Evolutionary conservation across 2,888 invertebrate genomes (phyloP).

Genomic region (Andrena chrysosceles): DNA sequence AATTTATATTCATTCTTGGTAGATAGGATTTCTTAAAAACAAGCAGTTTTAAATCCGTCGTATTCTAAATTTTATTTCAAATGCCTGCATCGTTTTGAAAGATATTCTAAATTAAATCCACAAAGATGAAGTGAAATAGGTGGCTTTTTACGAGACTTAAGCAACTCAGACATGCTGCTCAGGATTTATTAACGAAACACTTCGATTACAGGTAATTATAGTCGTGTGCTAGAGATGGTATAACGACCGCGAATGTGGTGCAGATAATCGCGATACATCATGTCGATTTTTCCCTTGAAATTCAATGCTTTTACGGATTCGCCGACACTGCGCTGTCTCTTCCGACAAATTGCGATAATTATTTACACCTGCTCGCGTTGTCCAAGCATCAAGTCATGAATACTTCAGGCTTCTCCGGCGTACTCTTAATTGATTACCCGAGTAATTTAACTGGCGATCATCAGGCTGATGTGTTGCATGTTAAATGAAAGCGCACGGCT

Average conservation of each 20-base stretch:
- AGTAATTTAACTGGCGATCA: conserved; percentile 59
- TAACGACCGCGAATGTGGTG: conserved; percentile 7
- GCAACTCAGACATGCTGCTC: conserved; percentile 4
- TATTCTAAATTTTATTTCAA: neutral
- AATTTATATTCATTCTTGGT: too few relatives aligned
- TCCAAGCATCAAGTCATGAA: conserved; percentile 14
- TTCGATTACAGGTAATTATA: conserved; percentile 35
- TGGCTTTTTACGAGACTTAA: neutral
- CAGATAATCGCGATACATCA: conserved; percentile 16
- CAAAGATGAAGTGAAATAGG: neutral
- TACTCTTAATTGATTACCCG: conserved; percentile 59
- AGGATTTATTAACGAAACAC: conserved; percentile 26
- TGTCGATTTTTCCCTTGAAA: conserved; percentile 14
- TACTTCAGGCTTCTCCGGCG: neutral
- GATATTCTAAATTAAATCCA: neutral
- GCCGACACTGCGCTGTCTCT: conserved; percentile 9
- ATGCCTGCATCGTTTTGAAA: neutral
- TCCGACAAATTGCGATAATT: conserved; percentile 51
- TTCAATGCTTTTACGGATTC: conserved; percentile 18
- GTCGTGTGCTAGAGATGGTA: neutral
- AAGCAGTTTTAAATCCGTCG: too few relatives aligned
- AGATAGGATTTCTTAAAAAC: too few relatives aligned
- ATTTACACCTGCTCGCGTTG: conserved; percentile 41
- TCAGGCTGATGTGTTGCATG: conserved; percentile 20
- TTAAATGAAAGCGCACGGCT: conserved; percentile 26